Base-by-base conservation (phyloP, 2,113 vertebrate genomes). In the Leiothrix lutea region DNA sequence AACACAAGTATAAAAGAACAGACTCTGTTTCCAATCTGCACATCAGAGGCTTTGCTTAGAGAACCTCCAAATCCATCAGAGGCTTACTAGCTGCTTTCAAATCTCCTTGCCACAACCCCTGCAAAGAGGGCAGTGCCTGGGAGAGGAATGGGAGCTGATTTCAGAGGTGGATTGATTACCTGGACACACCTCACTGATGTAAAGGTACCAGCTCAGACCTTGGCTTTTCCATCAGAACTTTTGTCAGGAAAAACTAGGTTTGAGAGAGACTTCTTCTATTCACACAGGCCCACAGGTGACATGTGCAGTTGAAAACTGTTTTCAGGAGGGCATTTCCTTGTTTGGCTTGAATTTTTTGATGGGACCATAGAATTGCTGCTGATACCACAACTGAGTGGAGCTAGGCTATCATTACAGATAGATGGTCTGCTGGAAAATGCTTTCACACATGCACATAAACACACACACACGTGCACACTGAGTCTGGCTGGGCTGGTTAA, bases 401-500 rank as follows among this genome's bases (percentile, higher is more conserved):
- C n/a, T 38, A 18, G 48, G 85, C 82, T 92, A 90, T 94, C 94
- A 0, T 58, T 93, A 44, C 64, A 93, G 92, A 90, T 64, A 78
- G 85, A 56, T 7, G 1, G 21, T 48, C 60, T 83, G 48, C 72
- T 88, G 80, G 75, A 50, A 90, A 94, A 60, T 56, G 81, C 64
- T 95, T 83, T 79, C 86, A 92, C 81, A 94, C 53, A 58, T 2
- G 24, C 40, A 25, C 19, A 35, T 33, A 66, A 35, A 40, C 47
- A 48, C 47, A 48, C 45, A 84, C 33, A 69, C 80, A 35, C 8
- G 1, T 35, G 45, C 78, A 62, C 2, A 1, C 48, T 33, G 12
- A 70, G 44, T 58, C 95, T 80, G 72, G 90, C 90, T 74, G 75
- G 58, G 64, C 62, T 93, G 79, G 75, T 66, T 93, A 84, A 90